Base-by-base conservation (phyloP, 2,888 invertebrate genomes). In the Volucella inanis region DNA sequence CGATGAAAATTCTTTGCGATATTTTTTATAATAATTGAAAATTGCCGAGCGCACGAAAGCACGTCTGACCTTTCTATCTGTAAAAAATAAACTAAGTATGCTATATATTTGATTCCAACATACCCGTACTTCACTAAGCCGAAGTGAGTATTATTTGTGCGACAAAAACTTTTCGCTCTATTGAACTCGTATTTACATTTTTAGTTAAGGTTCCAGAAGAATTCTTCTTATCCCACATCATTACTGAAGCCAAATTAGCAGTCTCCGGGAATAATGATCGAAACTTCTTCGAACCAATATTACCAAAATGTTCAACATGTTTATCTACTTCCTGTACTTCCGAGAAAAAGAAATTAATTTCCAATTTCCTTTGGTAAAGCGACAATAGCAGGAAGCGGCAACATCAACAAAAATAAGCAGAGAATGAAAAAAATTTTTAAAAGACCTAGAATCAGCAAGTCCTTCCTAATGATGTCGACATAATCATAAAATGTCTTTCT, bases 401-500 rank as follows among this genome's bases (percentile, higher is more conserved):
- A 12, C 31, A 38, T 1, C 55, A n/a, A n/a, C 4, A n/a, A 10
- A 1, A 43, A 8, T 15, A 57, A 15, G 41, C 11, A 12, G 15
- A 14, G 14, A 49, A 49, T 6, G 14, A 18, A 45, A 15, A 61
- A n/a, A 61, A 22, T 22, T 43, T 3, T 31, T 6, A 0, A 3
- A 54, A 47, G 39, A 45, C 14, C 10, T 47, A 61, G 11, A 54
- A 43, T 9, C 54, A 14, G n/a, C 52, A 45, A 68, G 45, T 70
- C 71, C 59, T 65, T 54, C 65, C 81, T 72, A 72, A 81, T 76
- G 71, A 72, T 71, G 62, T 64, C 71, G 80, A 76, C 72, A 77
- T 76, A 72, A 76, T 85, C 76, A 72, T 77, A 79, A 72, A 59
- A 85, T 67, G 71, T 64, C 75, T 52, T 81, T 47, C 71, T 55